Evolutionary conservation across 2,888 invertebrate species (phyloP).

Genomic region (Diadromus collaris): DNA sequence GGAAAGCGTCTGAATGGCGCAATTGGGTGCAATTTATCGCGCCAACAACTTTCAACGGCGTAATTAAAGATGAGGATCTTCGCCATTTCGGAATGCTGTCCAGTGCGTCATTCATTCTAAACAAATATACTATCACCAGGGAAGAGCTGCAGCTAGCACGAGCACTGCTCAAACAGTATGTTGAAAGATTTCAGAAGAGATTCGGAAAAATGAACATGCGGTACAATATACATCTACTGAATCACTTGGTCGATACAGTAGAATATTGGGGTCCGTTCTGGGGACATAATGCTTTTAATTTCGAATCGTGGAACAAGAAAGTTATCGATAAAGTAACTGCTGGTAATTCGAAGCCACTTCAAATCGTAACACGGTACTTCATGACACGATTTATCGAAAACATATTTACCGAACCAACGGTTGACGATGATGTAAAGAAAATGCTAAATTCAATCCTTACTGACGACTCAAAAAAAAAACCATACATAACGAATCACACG

Average conservation of each 20-base stretch:
- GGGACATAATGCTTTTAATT: too few species aligned
- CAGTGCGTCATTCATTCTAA: not conserved
- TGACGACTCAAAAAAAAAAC: not conserved
- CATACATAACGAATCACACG: not conserved
- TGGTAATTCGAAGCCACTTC: slow-evolving; percentile 6
- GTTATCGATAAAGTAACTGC: not conserved
- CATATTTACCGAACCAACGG: not conserved
- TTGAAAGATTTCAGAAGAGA: not conserved
- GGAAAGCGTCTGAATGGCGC: slow-evolving; percentile 12
- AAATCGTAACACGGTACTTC: slow-evolving; percentile 3
- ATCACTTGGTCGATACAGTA: not conserved
- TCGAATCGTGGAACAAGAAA: not conserved
- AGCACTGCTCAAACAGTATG: not conserved
- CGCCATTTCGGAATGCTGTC: slow-evolving; percentile 4
- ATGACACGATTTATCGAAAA: slow-evolving; percentile 3
- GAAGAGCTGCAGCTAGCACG: not conserved
- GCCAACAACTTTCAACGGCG: not conserved
- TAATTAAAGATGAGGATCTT: slow-evolving; percentile 14
- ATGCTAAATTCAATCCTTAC: not conserved
- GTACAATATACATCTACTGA: slow-evolving; percentile 2
- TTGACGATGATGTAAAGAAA: not conserved
- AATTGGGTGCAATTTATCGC: slow-evolving; percentile 29
- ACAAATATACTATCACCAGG: not conserved
- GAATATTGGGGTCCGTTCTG: too few species aligned
- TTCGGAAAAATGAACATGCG: slow-evolving; percentile 7